Base-by-base conservation (phyloP, 2,888 invertebrate genomes). In the Helleia helle region DNA sequence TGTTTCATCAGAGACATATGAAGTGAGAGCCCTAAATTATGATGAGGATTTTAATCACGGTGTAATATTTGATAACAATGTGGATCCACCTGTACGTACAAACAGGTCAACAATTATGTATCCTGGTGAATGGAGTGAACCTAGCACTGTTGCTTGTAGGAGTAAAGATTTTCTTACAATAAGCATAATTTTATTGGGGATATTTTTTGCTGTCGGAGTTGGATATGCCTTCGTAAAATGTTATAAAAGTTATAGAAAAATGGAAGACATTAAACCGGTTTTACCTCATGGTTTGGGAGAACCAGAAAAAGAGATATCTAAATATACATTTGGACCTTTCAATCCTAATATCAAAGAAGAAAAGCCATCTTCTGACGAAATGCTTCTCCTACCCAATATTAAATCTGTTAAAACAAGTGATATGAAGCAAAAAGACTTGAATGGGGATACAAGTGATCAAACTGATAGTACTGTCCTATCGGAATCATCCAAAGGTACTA, bases 211-310 rank as follows among this genome's bases (percentile, higher is more conserved):
- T 12, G 58, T 71, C 26, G 74, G 62, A 8, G 43, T 70, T 9
- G 68, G 62, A 43, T 81, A 73, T 49, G 69, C 65, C 5, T 67
- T 69, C 4, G 72, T 65, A 49, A 90, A 90, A 59, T 58, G 87
- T 15, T 90, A 89, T 71, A 74, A 81, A 42, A 87, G 85, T 46
- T 88, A 87, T 54, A 86, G 86, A 56, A 86, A 83, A 52, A 91
- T 91, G 89, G 86, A 87, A 56, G 88, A 91, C 52, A 89, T 92
- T 14, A 88, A 89, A 58, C 88, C 90, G 8, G 89, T 89, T 52
- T 65, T 92, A 46, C 92, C 92, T 13, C 88, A 87, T 36, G 91
- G 91, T 2, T 65, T 92, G 43, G 87, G 70, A 39, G 66, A 77
- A 44, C 76, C 76, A 18, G 76, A 81, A 51, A 84, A 85, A 52